These are phyloP conservation scores for Elaphurus davidianus DNA, from an alignment of 2,113 vertebrate genomes.

Conservation along the genomic window DNA sequence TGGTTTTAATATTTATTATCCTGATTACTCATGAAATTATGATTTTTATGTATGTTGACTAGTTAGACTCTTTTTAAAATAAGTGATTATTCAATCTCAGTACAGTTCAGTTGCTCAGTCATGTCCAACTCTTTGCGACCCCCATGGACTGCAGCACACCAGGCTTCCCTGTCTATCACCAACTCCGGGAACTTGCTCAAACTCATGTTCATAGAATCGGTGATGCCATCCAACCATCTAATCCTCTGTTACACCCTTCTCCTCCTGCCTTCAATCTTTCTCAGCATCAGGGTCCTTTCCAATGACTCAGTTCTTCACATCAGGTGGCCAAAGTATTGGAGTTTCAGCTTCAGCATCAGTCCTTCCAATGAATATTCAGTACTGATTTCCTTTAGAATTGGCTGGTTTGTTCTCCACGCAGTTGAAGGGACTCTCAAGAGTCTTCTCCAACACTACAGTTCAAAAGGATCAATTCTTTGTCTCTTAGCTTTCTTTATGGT, in stretches of 20 bases:
- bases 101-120: not conserved
- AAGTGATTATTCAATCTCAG: not conserved
- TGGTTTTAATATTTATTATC: not conserved
- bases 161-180: not conserved
- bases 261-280: not conserved
- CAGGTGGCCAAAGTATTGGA: not conserved
- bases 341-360: not conserved
- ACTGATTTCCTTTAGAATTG: not conserved
- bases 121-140: not conserved
- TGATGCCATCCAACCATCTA: not conserved
- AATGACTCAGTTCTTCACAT: not conserved
- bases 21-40: not conserved
- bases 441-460: not conserved
- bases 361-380: not conserved
- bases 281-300: not conserved
- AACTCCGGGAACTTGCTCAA: not conserved
- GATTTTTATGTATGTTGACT: not conserved
- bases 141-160: not conserved
- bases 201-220: not conserved
- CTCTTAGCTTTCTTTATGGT: not conserved
- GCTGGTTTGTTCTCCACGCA: not conserved
- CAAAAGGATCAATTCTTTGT: not conserved
- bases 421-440: not conserved
- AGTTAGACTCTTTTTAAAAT: not conserved
- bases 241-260: not conserved